Percentiles rank a stretch among this genome's conserved stretches.
Conservation (phyloP, 2,797 vertebrate genomes). For the Sciurus vulgaris region DNA sequence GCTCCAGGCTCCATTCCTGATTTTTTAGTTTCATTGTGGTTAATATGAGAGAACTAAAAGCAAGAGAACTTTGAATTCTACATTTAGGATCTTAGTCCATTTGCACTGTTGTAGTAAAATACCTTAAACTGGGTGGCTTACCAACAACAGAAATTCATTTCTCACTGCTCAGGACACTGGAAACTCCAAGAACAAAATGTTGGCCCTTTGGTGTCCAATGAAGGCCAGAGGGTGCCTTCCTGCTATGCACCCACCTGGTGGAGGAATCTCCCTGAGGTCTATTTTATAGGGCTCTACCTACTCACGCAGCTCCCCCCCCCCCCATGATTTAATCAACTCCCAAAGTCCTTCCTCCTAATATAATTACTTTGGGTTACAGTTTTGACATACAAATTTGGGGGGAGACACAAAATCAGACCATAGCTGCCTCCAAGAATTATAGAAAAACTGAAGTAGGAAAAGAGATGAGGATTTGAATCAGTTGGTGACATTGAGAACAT, state of each 20-base stretch:
- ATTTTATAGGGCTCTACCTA: not conserved
- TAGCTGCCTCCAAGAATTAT: not conserved
- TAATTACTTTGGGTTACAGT: not conserved
- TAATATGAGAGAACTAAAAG: not conserved
- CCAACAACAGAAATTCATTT: not conserved
- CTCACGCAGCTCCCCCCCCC: too few species aligned
- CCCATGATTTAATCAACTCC: not conserved
- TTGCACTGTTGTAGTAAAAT: not conserved
- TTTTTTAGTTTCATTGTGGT: not conserved
- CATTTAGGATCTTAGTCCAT: not conserved
- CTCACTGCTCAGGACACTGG: not conserved
- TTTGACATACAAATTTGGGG: not conserved
- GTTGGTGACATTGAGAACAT: not conserved
- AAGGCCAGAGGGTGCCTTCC: not conserved
- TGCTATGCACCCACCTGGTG: too few species aligned
- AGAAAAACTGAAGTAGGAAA: slow-evolving; percentile 3
- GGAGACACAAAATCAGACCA: not conserved
- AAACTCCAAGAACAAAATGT: not conserved
- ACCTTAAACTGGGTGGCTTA: not conserved
- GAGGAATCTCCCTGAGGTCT: not conserved
- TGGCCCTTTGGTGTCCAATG: not conserved
- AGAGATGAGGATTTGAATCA: not conserved
- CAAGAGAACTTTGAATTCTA: not conserved
- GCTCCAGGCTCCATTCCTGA: not conserved
- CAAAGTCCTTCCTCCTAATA: too few species aligned